A percentile compares a stretch with the other conserved stretches of the same genome.
Evolutionary conservation across 2,888 invertebrate species (phyloP).

Genomic region (Gerris lacustris): DNA sequence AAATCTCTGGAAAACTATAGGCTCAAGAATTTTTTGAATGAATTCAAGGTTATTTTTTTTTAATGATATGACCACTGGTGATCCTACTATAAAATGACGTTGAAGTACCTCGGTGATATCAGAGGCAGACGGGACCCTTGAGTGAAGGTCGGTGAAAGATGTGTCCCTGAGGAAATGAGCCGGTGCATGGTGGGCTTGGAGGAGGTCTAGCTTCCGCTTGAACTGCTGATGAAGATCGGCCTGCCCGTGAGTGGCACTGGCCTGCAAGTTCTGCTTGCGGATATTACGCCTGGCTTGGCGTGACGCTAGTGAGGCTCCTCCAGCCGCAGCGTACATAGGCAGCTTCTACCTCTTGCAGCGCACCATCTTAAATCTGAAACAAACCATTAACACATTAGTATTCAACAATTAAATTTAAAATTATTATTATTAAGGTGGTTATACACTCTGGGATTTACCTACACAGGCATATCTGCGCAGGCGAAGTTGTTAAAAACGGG

Average conservation of each 20-base stretch:
- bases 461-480: too few relatives aligned
- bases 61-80: too few relatives aligned
- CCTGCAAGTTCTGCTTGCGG: constrained; percentile 29
- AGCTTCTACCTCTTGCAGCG: constrained; percentile 8
- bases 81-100: too few relatives aligned
- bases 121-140: constrained; percentile 28
- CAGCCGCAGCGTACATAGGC: constrained; percentile 75
- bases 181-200: constrained; percentile 47
- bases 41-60: too few relatives aligned
- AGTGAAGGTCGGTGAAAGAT: constrained; percentile 26
- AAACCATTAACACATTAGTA: neutral
- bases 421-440: too few relatives aligned
- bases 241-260: constrained; percentile 25
- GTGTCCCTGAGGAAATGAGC: constrained; percentile 33
- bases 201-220: constrained; percentile 48
- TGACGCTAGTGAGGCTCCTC: constrained; percentile 75
- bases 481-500: too few relatives aligned
- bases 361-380: neutral
- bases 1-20: too few relatives aligned
- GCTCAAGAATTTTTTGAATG: too few relatives aligned
- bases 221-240: constrained; percentile 39
- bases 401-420: too few relatives aligned
- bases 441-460: too few relatives aligned
- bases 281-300: constrained; percentile 51
- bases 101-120: constrained; percentile 30